Evolutionary conservation across 2,888 invertebrate genomes (phyloP), one percentile per base, ranked within the genome.

Genomic region (Orthonevra nobilis): DNA sequence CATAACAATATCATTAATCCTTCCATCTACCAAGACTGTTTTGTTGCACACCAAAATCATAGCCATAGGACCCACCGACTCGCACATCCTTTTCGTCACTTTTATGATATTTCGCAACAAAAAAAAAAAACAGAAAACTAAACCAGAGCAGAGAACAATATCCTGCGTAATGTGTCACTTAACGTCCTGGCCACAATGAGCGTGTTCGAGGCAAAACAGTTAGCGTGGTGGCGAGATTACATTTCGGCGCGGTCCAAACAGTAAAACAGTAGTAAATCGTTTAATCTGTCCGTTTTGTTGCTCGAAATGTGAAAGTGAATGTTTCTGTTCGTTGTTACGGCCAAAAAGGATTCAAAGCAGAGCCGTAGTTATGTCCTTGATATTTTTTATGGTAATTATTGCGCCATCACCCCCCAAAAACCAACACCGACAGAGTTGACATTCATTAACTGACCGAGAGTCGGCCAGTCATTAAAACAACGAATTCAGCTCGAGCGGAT

Each of bases 231-330:
- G 30, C 26, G 50, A 54, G 52, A 74, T 61, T 54, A 70, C 63
- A 61, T 75, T 63, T 30, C 42, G 61, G 36, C 58, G 60, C 58
- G 60, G 64, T 64, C 56, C 54, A 61, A 54, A 77, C 46, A 79
- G 79, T 79, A 66, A 79, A 73, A 72, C 66, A 66, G 79, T 61
- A 79, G 60, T 79, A 66, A 79, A 79, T 79, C 73, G 79, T 66
- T 77, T 70, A 70, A 77, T 77, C 72, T 72, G 56, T 63, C 70
- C 38, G 63, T 75, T 77, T 72, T 70, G 77, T 64, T 17, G 64
- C 26, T 36, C 32, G 46, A 30, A 64, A 50, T 64, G 63, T 72
- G 44, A 58, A 61, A 30, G 56, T 17, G 54, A 74, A 69, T 61
- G 30, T 50, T 42, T 30, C 40, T 50, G 40, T 58, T 46, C 44